Conservation (phyloP, 2,797 vertebrate species). For the Hafferia zeledoni region DNA sequence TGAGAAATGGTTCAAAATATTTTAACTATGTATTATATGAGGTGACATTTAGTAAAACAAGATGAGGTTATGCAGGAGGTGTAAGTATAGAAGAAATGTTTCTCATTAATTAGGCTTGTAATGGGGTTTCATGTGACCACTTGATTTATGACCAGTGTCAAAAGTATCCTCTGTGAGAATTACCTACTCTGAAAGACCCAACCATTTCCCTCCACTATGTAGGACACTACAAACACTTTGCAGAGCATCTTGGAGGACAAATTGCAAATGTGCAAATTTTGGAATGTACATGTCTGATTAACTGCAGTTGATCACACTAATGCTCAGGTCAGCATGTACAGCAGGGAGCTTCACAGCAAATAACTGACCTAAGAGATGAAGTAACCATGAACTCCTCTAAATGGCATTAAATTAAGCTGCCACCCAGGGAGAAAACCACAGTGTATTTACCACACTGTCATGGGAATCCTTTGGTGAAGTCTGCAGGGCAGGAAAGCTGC, state of each 20-base stretch:
- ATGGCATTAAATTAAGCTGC: neutral
- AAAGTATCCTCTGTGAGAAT: neutral
- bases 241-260: neutral
- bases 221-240: neutral
- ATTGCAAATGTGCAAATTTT: neutral
- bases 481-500: neutral
- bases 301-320: neutral
- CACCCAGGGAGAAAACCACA: neutral
- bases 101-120: neutral
- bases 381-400: neutral
- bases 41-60: neutral
- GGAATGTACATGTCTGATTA: neutral
- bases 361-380: neutral
- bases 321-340: neutral
- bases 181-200: neutral
- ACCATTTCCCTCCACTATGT: neutral
- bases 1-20: neutral
- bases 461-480: neutral
- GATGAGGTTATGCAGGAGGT: neutral
- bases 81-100: neutral
- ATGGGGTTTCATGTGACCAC: neutral
- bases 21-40: neutral
- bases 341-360: neutral
- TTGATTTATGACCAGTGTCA: neutral
- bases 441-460: neutral